These are phyloP conservation scores for Bradypodion pumilum DNA, from an alignment of 2,797 vertebrate species.

Conservation along the genomic window DNA sequence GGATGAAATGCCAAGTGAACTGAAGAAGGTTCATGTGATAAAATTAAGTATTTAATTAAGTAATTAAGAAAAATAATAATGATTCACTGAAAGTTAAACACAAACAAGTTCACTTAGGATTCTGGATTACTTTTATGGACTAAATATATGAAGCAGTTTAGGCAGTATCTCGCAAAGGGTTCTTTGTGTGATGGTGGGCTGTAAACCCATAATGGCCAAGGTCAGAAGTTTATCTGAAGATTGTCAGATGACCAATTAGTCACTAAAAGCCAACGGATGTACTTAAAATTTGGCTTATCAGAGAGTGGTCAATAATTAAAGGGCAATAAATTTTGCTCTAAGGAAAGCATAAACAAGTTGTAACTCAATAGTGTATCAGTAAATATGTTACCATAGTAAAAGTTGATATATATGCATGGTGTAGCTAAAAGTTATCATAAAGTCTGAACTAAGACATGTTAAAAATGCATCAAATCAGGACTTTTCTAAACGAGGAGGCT, in stretches of 20 bases:
- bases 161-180: background rate
- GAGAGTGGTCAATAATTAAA: background rate
- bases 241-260: background rate
- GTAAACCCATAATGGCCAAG: background rate
- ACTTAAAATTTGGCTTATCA: background rate
- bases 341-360: background rate
- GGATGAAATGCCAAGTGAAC: background rate
- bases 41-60: background rate
- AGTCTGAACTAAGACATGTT: background rate
- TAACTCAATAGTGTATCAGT: background rate
- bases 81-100: background rate
- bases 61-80: background rate
- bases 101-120: background rate
- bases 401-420: background rate
- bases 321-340: background rate
- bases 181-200: background rate
- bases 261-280: background rate
- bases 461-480: background rate
- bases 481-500: background rate
- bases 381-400: background rate
- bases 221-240: constrained; percentile 9
- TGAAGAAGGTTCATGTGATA: background rate
- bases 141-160: background rate
- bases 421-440: background rate
- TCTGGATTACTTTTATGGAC: background rate